Percentiles rank a stretch among this genome's conserved stretches.
Evolutionary conservation across 2,113 vertebrate genomes (phyloP).

Genomic region (Microcebus jonahi): DNA sequence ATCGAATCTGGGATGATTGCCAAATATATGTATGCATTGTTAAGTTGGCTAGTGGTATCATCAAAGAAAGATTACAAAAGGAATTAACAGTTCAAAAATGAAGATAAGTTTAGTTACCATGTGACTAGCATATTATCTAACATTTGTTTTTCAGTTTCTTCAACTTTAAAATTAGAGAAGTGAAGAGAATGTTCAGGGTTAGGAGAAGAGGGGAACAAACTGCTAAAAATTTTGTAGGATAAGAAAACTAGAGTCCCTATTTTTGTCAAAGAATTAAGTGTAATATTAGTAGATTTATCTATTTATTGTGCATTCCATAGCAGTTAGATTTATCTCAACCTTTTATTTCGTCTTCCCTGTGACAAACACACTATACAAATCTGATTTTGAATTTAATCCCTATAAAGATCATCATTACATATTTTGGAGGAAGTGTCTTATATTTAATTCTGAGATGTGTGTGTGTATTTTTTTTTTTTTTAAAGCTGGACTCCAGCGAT

Average conservation of each 20-base stretch:
- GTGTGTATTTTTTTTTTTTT: no score
- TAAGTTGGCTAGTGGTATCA: neutral
- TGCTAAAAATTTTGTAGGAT: neutral
- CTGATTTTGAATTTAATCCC: neutral
- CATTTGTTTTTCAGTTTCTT: neutral
- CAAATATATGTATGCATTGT: neutral
- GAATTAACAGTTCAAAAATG: neutral
- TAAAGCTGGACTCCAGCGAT: no score
- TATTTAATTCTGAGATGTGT: neutral
- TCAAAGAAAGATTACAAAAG: neutral
- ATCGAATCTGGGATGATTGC: neutral
- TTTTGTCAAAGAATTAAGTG: neutral
- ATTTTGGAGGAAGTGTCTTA: slow-evolving; percentile 28
- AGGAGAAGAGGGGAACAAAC: neutral
- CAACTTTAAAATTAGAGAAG: neutral
- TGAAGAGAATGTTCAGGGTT: neutral
- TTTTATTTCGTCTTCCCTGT: neutral
- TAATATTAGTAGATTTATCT: neutral
- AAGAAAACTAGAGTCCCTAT: neutral
- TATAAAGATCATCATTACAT: slow-evolving; percentile 19
- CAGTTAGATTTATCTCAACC: neutral
- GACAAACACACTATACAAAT: neutral
- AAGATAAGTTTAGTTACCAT: neutral
- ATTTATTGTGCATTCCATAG: neutral
- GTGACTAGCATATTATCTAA: neutral